Percentiles rank a stretch among this genome's conserved stretches.
These are phyloP conservation scores for Branchinecta lindahli DNA, from an alignment of 1,140 invertebrate genomes.

Conservation along the genomic window DNA sequence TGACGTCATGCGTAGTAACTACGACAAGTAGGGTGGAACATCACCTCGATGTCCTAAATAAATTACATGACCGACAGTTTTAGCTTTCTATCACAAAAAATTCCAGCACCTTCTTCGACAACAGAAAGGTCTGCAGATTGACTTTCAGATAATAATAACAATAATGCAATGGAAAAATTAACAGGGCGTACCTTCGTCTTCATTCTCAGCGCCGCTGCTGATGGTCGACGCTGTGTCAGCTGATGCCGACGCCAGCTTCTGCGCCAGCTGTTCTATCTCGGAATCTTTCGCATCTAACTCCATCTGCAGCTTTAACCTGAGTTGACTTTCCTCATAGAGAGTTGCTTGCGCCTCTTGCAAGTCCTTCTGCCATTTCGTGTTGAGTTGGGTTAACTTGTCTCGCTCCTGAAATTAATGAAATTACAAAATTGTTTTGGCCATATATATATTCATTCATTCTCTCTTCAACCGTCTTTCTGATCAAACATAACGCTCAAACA, in stretches of 20 bases:
- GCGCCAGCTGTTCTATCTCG: conserved; percentile 80
- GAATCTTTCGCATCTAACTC: conserved; percentile 90
- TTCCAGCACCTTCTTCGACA: no score
- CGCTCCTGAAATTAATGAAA: conserved; percentile 42
- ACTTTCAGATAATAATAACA: no score
- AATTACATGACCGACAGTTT: no score
- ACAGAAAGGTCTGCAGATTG: no score
- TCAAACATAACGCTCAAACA: no score
- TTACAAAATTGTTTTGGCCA: conserved; percentile 14
- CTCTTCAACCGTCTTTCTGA: no score
- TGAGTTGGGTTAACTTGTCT: conserved; percentile 78
- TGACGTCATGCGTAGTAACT: no score
- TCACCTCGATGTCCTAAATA: no score
- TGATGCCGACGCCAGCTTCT: conserved; percentile 46
- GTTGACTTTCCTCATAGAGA: conserved; percentile 47
- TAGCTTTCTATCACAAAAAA: no score
- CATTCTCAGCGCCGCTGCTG: conserved; percentile 62
- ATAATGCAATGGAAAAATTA: no score
- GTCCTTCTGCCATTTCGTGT: conserved; percentile 65
- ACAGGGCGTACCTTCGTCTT: conserved; percentile 42
- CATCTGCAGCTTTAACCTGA: conserved; percentile 69
- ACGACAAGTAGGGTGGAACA: no score
- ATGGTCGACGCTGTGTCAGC: conserved; percentile 78
- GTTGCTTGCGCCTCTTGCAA: conserved; percentile 63
- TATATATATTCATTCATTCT: no score